phyloP scores from a whole-genome alignment of 2,888 invertebrate species.

The Sinohyriopsis cumingii region DNA sequence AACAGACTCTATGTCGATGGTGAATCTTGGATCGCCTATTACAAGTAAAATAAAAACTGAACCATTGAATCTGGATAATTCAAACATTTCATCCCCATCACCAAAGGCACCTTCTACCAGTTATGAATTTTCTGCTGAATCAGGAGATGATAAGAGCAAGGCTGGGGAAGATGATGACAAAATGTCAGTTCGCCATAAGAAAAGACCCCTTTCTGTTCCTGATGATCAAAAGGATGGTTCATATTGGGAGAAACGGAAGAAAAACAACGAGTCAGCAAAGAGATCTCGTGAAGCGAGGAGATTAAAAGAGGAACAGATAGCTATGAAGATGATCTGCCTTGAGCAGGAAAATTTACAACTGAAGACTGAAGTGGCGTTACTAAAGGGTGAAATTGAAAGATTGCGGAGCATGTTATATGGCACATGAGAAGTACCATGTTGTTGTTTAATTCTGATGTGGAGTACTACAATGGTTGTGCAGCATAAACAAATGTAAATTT shows the following conservation, averaged over 20 bases:
- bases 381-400: conserved; percentile 67
- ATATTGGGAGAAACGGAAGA: conserved; percentile 72
- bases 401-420: conserved; percentile 66
- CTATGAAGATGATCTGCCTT: conserved; percentile 63
- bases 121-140: conserved; percentile 28
- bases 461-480: too few relatives aligned
- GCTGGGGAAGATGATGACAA: conserved; percentile 25
- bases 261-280: conserved; percentile 73
- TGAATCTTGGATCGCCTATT: too few relatives aligned
- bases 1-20: too few relatives aligned
- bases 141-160: conserved; percentile 26
- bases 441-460: not conserved
- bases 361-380: conserved; percentile 64
- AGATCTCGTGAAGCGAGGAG: conserved; percentile 70
- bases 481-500: too few relatives aligned
- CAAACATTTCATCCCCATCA: conserved; percentile 30
- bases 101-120: conserved; percentile 31
- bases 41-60: too few relatives aligned
- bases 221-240: conserved; percentile 64
- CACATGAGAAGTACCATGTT: conserved; percentile 25
- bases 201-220: conserved; percentile 42
- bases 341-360: conserved; percentile 71
- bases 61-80: too few relatives aligned
- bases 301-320: conserved; percentile 70
- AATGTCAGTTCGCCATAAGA: conserved; percentile 50